Conservation (phyloP, 2,113 vertebrate genomes). For the Xiphophorus hellerii region DNA sequence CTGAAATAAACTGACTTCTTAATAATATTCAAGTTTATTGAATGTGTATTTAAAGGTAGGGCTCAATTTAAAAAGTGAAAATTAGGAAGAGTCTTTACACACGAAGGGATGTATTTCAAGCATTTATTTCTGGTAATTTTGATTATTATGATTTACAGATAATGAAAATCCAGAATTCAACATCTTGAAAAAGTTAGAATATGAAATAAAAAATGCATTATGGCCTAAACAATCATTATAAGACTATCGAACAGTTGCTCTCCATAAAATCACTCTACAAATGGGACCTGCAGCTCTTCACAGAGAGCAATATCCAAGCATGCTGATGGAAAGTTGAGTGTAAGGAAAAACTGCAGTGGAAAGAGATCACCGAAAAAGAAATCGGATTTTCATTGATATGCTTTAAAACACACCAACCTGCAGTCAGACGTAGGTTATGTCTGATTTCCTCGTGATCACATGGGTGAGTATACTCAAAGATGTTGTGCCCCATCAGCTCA, state of each 20-base stretch:
- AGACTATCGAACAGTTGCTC: too few species aligned
- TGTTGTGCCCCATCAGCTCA: slow-evolving; percentile 94
- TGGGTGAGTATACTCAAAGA: slow-evolving; percentile 95
- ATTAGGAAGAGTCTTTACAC: neutral
- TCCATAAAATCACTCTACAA: too few species aligned
- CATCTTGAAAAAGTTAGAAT: neutral
- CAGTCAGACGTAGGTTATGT: slow-evolving; percentile 87
- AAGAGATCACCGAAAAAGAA: too few species aligned
- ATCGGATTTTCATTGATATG: neutral
- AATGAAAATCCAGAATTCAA: neutral
- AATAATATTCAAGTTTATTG: too few species aligned
- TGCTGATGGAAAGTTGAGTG: too few species aligned
- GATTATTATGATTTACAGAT: neutral
- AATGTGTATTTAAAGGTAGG: too few species aligned
- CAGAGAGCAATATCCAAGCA: too few species aligned
- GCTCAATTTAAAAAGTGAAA: too few species aligned
- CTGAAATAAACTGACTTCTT: too few species aligned
- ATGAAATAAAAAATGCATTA: neutral
- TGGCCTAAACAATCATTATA: too few species aligned
- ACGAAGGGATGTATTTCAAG: neutral
- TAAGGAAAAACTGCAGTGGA: too few species aligned
- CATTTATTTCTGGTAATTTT: neutral
- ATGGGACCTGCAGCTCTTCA: too few species aligned
- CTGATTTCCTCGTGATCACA: slow-evolving; percentile 95
- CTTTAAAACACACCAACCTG: slow-evolving; percentile 71